Base-by-base conservation (phyloP, 2,888 invertebrate species). In the Gnatocerus cornutus region DNA sequence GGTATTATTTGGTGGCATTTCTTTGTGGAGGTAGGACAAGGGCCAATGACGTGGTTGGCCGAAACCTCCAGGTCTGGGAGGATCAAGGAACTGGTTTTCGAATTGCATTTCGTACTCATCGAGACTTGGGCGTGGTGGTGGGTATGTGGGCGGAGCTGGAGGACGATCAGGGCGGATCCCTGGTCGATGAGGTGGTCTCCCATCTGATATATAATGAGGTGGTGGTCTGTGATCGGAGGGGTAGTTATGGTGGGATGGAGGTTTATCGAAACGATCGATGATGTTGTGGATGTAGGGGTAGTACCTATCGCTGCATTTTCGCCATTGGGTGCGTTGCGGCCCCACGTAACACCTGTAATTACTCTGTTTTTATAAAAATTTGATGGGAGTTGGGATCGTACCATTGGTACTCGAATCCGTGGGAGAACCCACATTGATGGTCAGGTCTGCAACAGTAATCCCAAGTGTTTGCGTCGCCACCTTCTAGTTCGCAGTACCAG, bases 381-480 rank as follows among this genome's bases (percentile, higher is more conserved):
- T 21, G 21, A 21, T 21, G 4, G 4, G 21, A 3, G 21, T 3
- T 21, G 21, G 4, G 21, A 21, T 3, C 21, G 21, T 21, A 94
- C 95, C 95, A 95, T 69, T 93, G 93, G 81, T 94, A 94, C 64
- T 89, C 88, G 79, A 92, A 93, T 70, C 94, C 95, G 81, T 91
- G 90, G 21, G 94, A 94, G 80, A 92, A 94, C 0, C 95, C 95
- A 81, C 95, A 95, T 56, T 92, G 90, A 81, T 95, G 94, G 33
- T 91, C 90, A 0, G 94, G 92, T 21, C 92, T 89, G 78, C 95
- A 95, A 80, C 95, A 95, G 78, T 95, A 95, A 80, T 95, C 95
- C 95, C 95, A 95, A 0, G 90, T 88, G 5, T 91, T 91, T 75
- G 86, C 83, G 76, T 90, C 91, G 0, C 88, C 87, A 0, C 91